Percentiles rank a stretch among this genome's conserved stretches.
Conservation (phyloP, 2,888 invertebrate genomes). For the Folsomia candida region DNA sequence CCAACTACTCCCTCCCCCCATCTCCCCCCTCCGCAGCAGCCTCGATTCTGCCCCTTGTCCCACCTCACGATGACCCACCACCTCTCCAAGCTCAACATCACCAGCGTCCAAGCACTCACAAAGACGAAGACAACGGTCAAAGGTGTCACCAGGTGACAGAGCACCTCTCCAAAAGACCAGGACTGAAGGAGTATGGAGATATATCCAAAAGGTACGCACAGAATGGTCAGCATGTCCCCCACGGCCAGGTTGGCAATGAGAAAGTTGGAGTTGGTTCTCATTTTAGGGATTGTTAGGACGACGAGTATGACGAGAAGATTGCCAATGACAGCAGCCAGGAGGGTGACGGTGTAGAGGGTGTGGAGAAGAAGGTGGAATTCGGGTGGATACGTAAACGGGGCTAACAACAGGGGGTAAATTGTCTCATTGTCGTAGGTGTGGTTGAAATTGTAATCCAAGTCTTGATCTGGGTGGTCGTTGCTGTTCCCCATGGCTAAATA, state of each 20-base stretch:
- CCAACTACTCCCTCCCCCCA: constrained; percentile 69
- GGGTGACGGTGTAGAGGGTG: neutral
- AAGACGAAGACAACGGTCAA: constrained; percentile 52
- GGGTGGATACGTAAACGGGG: neutral
- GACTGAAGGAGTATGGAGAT: constrained; percentile 70
- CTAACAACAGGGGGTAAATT: no score
- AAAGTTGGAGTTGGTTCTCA: constrained; percentile 89
- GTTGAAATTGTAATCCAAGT: no score
- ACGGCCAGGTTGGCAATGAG: constrained; percentile 68
- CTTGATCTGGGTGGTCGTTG: no score
- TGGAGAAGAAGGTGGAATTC: no score
- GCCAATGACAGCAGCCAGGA: neutral
- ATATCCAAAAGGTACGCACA: constrained; percentile 87
- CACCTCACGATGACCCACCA: constrained; percentile 88
- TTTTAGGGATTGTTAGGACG: constrained; percentile 75
- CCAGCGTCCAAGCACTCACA: constrained; percentile 83
- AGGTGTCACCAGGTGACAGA: constrained; percentile 58
- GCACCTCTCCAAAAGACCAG: neutral
- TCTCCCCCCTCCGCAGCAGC: no score
- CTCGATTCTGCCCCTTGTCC: constrained; percentile 73
- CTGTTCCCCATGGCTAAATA: no score
- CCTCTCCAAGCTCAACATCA: constrained; percentile 85
- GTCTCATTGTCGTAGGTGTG: no score
- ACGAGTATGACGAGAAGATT: constrained; percentile 70
- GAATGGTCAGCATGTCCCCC: constrained; percentile 80